Percentiles rank a stretch among this genome's conserved stretches.
Conservation (phyloP, 2,888 invertebrate genomes). For the Chromoteleia sp. region DNA sequence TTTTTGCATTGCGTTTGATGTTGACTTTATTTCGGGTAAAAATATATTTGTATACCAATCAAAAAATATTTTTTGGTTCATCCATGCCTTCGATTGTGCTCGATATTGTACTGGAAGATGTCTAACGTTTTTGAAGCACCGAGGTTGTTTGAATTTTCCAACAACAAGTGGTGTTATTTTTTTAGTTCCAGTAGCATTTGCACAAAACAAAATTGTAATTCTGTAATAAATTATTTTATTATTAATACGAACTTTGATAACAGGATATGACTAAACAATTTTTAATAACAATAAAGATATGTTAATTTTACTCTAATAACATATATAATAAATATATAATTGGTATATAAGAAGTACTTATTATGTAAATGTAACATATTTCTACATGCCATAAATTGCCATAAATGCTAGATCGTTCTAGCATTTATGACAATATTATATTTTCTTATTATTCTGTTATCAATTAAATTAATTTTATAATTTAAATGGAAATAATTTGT, state of each 20-base stretch:
- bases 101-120: constrained; percentile 35
- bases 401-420: too few species aligned
- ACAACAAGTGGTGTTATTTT: constrained; percentile 34
- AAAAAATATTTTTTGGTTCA: constrained; percentile 33
- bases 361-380: too few species aligned
- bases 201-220: constrained; percentile 14
- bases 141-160: constrained; percentile 44
- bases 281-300: too few species aligned
- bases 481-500: too few species aligned
- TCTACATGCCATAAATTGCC: too few species aligned
- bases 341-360: too few species aligned
- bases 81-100: constrained; percentile 37
- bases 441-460: too few species aligned
- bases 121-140: constrained; percentile 45
- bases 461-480: too few species aligned
- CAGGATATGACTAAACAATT: background rate
- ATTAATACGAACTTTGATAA: background rate
- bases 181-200: constrained; percentile 17
- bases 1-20: background rate
- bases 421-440: too few species aligned
- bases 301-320: too few species aligned
- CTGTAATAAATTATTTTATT: background rate
- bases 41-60: constrained; percentile 44
- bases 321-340: too few species aligned
- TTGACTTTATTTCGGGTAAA: background rate